phyloP scores from a whole-genome alignment of 2,113 vertebrate genomes.

The Dipodomys merriami region DNA sequence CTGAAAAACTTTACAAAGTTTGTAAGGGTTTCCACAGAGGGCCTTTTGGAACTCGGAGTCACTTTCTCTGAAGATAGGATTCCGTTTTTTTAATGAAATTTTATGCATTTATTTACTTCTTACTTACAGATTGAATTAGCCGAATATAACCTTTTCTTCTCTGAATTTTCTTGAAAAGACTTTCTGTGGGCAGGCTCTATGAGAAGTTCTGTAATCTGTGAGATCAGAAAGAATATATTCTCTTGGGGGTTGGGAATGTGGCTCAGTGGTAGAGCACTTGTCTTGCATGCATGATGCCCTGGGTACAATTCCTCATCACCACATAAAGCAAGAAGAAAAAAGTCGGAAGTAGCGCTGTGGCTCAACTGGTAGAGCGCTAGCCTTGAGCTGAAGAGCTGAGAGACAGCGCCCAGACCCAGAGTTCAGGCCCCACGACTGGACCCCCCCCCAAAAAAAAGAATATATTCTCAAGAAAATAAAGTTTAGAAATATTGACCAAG shows the following conservation, averaged over 20 bases:
- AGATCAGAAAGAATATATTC: not conserved
- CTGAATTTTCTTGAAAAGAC: not conserved
- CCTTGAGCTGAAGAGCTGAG: no score
- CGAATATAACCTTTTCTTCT: not conserved
- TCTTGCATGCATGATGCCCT: no score
- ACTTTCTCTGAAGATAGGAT: not conserved
- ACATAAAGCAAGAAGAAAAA: not conserved
- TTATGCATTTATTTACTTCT: not conserved
- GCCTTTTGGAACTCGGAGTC: not conserved
- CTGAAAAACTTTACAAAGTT: not conserved
- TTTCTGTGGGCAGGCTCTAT: not conserved
- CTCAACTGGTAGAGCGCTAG: no score
- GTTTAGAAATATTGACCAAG: conserved; percentile 10
- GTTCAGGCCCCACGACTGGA: no score
- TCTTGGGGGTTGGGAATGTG: no score
- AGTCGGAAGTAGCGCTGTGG: not conserved
- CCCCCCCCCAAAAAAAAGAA: no score
- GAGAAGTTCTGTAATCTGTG: not conserved
- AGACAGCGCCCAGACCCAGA: no score
- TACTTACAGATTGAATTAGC: not conserved
- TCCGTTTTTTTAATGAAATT: not conserved
- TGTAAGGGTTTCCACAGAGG: not conserved
- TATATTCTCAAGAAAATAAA: not conserved
- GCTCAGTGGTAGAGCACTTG: no score
- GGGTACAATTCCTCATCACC: no score